phyloP scores from a whole-genome alignment of 2,888 invertebrate genomes.

The Troilus luridus region DNA sequence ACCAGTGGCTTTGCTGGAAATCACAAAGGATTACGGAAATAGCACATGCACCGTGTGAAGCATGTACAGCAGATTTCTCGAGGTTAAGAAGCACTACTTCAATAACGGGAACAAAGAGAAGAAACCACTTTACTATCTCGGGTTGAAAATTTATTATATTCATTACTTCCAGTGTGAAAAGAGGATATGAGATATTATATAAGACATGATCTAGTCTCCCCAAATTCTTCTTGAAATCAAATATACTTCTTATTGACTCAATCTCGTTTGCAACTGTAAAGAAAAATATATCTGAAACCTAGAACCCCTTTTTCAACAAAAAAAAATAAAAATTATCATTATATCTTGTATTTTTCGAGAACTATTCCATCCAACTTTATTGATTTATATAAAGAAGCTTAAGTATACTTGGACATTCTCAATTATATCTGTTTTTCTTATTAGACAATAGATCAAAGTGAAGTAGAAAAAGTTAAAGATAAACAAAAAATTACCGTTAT shows the following conservation, averaged over 20 bases:
- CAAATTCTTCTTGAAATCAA: not conserved
- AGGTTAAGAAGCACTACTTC: not conserved
- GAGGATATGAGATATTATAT: not conserved
- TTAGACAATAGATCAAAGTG: not conserved
- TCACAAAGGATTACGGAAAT: slow-evolving; percentile 24
- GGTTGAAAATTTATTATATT: not conserved
- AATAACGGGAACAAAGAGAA: not conserved
- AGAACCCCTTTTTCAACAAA: slow-evolving; percentile 1
- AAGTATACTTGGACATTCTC: not conserved
- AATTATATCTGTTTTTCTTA: not conserved
- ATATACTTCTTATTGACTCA: not conserved
- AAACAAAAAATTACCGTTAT: too few relatives aligned
- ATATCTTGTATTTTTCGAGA: not conserved
- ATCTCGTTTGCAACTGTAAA: not conserved
- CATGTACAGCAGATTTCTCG: not conserved
- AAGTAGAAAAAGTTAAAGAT: too few relatives aligned
- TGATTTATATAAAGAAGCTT: not conserved
- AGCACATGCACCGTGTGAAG: slow-evolving; percentile 6
- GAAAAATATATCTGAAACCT: slow-evolving; percentile 33
- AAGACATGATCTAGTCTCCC: slow-evolving; percentile 3
- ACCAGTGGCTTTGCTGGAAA: slow-evolving; percentile 22
- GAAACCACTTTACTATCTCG: not conserved
- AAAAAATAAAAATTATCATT: not conserved
- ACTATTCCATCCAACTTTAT: not conserved
- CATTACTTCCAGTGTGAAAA: slow-evolving; percentile 27